Conservation (phyloP, 1,140 invertebrate species). For the Colletes latitarsis region DNA sequence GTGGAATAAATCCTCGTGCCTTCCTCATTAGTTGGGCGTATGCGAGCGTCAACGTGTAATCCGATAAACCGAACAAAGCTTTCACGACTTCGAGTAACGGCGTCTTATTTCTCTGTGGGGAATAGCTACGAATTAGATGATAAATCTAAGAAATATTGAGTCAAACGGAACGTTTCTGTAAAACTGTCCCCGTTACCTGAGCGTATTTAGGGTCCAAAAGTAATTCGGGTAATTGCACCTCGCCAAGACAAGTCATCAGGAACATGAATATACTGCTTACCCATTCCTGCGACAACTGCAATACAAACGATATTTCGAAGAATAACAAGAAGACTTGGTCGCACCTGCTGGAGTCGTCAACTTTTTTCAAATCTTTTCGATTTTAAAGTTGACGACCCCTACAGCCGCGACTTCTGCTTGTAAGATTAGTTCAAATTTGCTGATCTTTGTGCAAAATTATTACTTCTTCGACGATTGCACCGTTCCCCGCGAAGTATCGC, state of each 20-base stretch:
- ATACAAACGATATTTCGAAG: background rate
- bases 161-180: too few species aligned
- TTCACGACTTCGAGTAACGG: conserved; percentile 78
- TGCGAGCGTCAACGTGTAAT: conserved; percentile 76
- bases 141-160: too few species aligned
- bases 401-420: too few species aligned
- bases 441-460: background rate
- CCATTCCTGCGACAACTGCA: conserved; percentile 27
- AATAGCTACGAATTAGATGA: background rate
- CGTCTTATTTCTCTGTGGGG: conserved; percentile 74
- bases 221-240: conserved; percentile 80
- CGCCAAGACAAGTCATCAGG: conserved; percentile 70
- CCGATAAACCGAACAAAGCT: conserved; percentile 74
- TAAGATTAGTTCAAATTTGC: background rate
- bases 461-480: conserved; percentile 72
- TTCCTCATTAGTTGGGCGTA: conserved; percentile 74
- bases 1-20: conserved; percentile 76
- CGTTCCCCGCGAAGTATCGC: conserved; percentile 74
- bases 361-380: too few species aligned
- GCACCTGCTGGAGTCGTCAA: too few species aligned
- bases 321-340: too few species aligned
- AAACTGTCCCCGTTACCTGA: conserved; percentile 80
- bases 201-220: conserved; percentile 80
- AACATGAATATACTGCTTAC: background rate
- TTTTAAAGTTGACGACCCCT: too few species aligned